A percentile compares a stretch with the other conserved stretches of the same genome.
phyloP scores from a whole-genome alignment of 2,888 invertebrate genomes.

The Tachina fera region DNA sequence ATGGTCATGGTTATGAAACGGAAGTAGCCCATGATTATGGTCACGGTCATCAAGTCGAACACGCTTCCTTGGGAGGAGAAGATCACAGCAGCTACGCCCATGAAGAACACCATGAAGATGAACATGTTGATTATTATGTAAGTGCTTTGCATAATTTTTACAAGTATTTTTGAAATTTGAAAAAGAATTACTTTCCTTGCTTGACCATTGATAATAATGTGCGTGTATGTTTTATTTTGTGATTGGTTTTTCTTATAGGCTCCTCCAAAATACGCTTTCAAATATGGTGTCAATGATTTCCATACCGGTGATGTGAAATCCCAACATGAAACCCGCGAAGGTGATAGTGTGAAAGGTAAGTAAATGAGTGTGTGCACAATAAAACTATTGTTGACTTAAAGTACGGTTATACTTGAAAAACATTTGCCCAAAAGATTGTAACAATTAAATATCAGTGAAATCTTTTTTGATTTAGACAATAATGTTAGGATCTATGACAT shows the following conservation, averaged over 20 bases:
- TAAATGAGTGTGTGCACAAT: not conserved
- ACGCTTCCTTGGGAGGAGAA: slow-evolving; percentile 79
- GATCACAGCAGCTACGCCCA: slow-evolving; percentile 73
- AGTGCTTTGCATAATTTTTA: slow-evolving; percentile 75
- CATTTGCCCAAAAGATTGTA: no score
- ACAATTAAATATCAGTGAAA: no score
- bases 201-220: not conserved
- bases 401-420: no score
- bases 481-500: no score
- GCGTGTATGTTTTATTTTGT: not conserved
- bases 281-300: slow-evolving; percentile 84
- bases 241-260: slow-evolving; percentile 83
- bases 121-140: slow-evolving; percentile 87
- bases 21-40: slow-evolving; percentile 75
- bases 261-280: slow-evolving; percentile 85
- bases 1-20: slow-evolving; percentile 78
- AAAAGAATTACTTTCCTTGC: no score
- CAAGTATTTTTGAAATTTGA: not conserved
- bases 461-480: no score
- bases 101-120: slow-evolving; percentile 82
- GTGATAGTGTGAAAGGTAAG: slow-evolving; percentile 86
- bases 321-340: slow-evolving; percentile 86
- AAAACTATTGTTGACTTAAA: no score
- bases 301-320: slow-evolving; percentile 86
- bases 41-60: slow-evolving; percentile 77